Conservation (phyloP, 2,113 vertebrate genomes). For the Actenoides hombroni region DNA sequence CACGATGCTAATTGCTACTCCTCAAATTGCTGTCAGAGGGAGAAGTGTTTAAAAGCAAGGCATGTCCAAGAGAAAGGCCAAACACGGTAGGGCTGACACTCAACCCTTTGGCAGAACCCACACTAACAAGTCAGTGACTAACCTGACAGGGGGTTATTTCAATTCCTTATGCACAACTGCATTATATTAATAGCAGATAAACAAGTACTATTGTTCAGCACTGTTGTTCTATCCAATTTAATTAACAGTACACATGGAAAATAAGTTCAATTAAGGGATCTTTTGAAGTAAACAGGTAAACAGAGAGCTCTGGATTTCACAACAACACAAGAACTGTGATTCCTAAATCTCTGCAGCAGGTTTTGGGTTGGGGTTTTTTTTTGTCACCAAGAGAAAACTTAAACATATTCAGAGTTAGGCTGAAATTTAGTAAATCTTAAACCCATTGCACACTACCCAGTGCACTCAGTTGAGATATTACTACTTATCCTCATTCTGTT, state of each 20-base stretch:
- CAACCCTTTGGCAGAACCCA: background rate
- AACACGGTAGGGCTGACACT: background rate
- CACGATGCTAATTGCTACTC: background rate
- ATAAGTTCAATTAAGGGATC: background rate
- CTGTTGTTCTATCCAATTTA: background rate
- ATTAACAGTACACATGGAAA: background rate
- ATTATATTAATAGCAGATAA: background rate
- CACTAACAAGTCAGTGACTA: background rate
- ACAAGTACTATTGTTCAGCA: background rate
- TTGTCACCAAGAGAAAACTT: background rate
- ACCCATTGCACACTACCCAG: background rate
- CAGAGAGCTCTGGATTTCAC: background rate
- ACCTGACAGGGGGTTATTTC: background rate
- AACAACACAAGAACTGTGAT: background rate
- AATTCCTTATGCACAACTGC: background rate
- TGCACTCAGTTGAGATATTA: background rate
- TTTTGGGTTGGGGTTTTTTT: background rate
- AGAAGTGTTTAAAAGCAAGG: background rate
- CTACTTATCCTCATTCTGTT: background rate
- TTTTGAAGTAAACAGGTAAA: background rate
- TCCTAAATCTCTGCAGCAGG: background rate
- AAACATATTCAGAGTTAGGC: background rate
- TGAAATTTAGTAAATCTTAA: background rate
- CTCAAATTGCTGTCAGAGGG: background rate
- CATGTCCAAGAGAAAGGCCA: background rate